A percentile compares a stretch with the other conserved stretches of the same genome.
phyloP scores from a whole-genome alignment of 2,888 invertebrate genomes.

The Agapostemon virescens region DNA sequence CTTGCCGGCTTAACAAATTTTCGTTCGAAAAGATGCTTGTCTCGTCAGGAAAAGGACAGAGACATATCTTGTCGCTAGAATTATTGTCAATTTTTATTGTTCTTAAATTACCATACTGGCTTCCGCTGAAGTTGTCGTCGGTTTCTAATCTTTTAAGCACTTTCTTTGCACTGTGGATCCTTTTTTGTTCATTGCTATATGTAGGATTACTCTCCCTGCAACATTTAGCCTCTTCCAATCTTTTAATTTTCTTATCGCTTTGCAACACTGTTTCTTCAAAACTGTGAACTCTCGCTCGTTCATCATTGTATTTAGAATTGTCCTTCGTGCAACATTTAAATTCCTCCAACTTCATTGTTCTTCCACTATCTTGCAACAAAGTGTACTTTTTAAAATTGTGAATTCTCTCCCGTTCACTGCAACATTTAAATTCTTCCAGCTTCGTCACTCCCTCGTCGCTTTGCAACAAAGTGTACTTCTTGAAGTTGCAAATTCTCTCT shows the following conservation, averaged over 20 bases:
- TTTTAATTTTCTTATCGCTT: background rate
- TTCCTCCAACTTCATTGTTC: background rate
- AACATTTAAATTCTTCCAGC: too few relatives aligned
- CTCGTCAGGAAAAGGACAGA: background rate
- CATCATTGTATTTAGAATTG: background rate
- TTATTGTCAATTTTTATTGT: background rate
- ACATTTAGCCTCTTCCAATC: background rate
- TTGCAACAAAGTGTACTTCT: too few relatives aligned
- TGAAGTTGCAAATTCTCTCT: too few relatives aligned
- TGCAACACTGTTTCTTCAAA: background rate
- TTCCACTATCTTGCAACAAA: background rate
- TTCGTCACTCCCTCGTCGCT: background rate
- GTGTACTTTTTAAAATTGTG: too few relatives aligned
- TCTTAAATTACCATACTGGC: background rate
- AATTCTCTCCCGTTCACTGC: too few relatives aligned
- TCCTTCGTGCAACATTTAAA: background rate
- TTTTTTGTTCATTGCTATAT: background rate
- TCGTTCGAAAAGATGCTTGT: background rate
- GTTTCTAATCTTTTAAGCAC: background rate
- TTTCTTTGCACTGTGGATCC: background rate
- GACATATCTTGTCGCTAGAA: background rate
- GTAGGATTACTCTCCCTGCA: background rate
- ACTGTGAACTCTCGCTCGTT: background rate
- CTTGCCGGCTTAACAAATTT: background rate
- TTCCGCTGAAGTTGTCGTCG: background rate